These are phyloP conservation scores for Brachionus rubens DNA, from an alignment of 1,140 invertebrate genomes.

Conservation along the genomic window DNA sequence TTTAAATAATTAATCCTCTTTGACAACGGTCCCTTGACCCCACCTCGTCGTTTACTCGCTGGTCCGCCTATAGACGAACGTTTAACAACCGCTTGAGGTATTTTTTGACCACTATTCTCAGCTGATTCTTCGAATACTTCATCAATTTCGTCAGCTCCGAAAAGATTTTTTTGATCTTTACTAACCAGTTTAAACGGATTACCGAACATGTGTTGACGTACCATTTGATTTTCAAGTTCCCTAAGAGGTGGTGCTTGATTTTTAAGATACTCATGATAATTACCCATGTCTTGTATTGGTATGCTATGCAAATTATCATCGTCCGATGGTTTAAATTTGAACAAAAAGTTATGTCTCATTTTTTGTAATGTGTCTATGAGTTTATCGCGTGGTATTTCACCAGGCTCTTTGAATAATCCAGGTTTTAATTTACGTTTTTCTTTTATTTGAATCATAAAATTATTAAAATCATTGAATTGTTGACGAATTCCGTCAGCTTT, in stretches of 20 bases:
- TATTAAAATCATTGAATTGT: conserved; percentile 45
- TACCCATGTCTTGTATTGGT: conserved; percentile 95
- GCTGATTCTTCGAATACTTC: conserved; percentile 34
- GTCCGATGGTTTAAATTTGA: conserved; percentile 64
- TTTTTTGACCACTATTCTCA: conserved; percentile 30
- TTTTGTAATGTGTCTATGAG: conserved; percentile 85
- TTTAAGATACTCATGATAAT: conserved; percentile 96
- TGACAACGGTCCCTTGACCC: conserved; percentile 33
- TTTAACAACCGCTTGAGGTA: not conserved
- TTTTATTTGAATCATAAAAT: conserved; percentile 8
- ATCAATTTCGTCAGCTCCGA: conserved; percentile 45
- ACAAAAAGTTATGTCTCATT: conserved; percentile 90
- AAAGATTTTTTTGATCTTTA: conserved; percentile 38
- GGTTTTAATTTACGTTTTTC: conserved; percentile 11
- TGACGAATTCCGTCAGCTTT: conserved; percentile 31
- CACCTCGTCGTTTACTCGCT: conserved; percentile 30
- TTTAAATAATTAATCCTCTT: conserved; percentile 43
- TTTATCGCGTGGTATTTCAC: conserved; percentile 64
- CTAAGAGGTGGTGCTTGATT: conserved; percentile 82
- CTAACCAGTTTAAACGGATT: conserved; percentile 88
- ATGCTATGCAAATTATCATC: conserved; percentile 84
- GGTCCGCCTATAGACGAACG: conserved; percentile 20
- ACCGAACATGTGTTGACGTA: conserved; percentile 96
- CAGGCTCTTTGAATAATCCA: conserved; percentile 25
- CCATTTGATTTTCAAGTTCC: conserved; percentile 88